Evolutionary conservation across 2,888 invertebrate species (phyloP).

Genomic region (Platerodrilus igneus): DNA sequence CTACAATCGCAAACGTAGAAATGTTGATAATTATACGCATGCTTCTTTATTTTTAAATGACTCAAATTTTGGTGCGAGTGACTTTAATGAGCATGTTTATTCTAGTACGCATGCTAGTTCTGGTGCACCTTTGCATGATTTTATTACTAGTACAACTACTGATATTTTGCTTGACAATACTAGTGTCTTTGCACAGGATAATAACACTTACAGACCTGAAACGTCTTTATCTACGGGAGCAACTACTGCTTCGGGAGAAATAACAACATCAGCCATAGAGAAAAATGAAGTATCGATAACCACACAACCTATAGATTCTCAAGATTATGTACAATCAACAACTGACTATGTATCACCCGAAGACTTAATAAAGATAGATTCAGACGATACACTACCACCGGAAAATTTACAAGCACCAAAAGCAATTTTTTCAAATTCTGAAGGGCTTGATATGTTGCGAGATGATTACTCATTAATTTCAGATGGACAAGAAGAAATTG

Average conservation of each 20-base stretch:
- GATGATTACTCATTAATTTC: constrained; percentile 46
- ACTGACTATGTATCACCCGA: no score
- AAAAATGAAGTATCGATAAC: no score
- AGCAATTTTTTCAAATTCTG: constrained; percentile 21
- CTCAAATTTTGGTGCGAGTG: constrained; percentile 31
- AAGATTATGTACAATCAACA: no score
- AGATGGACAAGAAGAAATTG: constrained; percentile 47
- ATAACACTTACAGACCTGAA: constrained; percentile 25
- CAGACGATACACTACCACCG: constrained; percentile 13
- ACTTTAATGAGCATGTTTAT: constrained; percentile 37
- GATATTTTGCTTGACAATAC: constrained; percentile 30
- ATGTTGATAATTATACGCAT: constrained; percentile 46
- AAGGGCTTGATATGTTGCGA: constrained; percentile 44
- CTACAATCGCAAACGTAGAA: constrained; percentile 67
- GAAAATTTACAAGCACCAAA: constrained; percentile 9
- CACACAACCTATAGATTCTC: no score
- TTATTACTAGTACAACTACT: constrained; percentile 31
- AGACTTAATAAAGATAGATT: constrained; percentile 19
- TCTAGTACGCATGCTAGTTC: constrained; percentile 38
- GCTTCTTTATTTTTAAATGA: constrained; percentile 40
- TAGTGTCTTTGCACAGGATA: constrained; percentile 30
- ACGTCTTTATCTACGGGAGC: no score
- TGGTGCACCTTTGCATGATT: constrained; percentile 41
- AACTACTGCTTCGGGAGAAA: no score
- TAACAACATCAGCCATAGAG: no score